phyloP scores from a whole-genome alignment of 2,113 vertebrate species.

The Larimichthys crocea region DNA sequence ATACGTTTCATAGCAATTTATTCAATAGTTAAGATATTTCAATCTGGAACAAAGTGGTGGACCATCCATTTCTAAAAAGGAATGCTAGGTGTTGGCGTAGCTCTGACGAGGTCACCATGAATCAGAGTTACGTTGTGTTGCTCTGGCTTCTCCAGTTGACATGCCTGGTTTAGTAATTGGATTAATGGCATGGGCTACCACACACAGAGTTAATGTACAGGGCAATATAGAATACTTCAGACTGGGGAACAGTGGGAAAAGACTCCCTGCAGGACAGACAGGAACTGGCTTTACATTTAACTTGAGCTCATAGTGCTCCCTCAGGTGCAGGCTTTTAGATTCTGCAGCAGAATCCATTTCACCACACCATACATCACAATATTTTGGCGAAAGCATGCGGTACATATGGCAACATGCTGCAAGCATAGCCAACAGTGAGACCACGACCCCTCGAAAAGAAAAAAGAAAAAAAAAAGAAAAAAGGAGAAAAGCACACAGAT shows the following conservation, averaged over 20 bases:
- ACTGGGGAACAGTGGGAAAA: slow-evolving; percentile 4
- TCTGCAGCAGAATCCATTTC: slow-evolving; percentile 45
- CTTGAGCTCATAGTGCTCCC: slow-evolving; percentile 30
- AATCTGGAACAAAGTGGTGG: not conserved
- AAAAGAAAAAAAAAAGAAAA: slow-evolving; percentile 23
- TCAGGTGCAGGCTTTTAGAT: slow-evolving; percentile 41
- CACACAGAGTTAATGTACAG: slow-evolving; percentile 53
- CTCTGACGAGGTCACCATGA: slow-evolving; percentile 14
- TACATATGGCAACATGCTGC: slow-evolving; percentile 62
- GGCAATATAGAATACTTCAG: slow-evolving; percentile 38
- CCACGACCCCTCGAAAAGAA: slow-evolving; percentile 3
- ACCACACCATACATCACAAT: slow-evolving; percentile 53
- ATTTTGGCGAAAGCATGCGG: slow-evolving; percentile 30
- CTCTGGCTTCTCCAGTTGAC: slow-evolving; percentile 32
- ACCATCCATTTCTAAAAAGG: not conserved
- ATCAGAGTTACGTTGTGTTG: slow-evolving; percentile 43
- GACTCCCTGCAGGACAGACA: slow-evolving; percentile 35
- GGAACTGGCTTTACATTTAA: slow-evolving; percentile 47
- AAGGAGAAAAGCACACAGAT: slow-evolving; percentile 24
- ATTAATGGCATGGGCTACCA: slow-evolving; percentile 61
- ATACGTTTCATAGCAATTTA: not conserved
- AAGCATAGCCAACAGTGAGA: slow-evolving; percentile 18
- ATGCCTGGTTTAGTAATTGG: slow-evolving; percentile 59
- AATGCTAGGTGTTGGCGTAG: not conserved
- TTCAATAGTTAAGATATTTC: not conserved